Evolutionary conservation across 2,797 vertebrate species (phyloP), one percentile per base, ranked within the genome.

Genomic region (Urocyon cinereoargenteus): DNA sequence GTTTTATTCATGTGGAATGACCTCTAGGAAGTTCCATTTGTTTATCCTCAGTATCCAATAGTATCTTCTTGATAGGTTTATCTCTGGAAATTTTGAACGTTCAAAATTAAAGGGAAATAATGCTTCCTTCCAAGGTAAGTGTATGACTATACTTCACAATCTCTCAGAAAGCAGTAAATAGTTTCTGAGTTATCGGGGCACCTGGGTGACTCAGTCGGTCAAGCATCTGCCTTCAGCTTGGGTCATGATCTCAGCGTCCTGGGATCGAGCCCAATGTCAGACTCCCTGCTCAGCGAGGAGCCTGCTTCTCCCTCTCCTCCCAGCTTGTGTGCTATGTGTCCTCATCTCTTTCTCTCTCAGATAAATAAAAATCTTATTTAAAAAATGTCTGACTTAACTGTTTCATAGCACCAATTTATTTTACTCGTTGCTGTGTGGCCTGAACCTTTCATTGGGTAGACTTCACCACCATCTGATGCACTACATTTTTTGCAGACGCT

Each of bases 21-120:
- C 98, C 62, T 99, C 98, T 5, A 99, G 99, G 98, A 99, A 99
- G 57, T 96, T 97, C 99, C 99, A 99, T 99, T 99, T 26, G 99
- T 79, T 34, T 98, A 96, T 99, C 99, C 95, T 99, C 99, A 21
- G 98, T 98, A 98, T 99, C 99, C n/a, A 99, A 98, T 77, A 99
- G 99, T 89, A 99, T 96, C 98, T 99, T 99, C 93, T 99, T 99
- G 97, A 99, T 98, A 34, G 99, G 99, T 94, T 99, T 99, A 98
- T 99, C 99, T 99, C 99, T 99, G 6, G 99, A 99, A 98, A 99
- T 98, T 99, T 96, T 24, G 98, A 93, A 64, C 53, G 13, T 31
- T 92, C 15, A 75, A 95, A 91, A 91, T 70, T 72, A 55, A 95
- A 78, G 72, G 8, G 19, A 75, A 91, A 57, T 68, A 61, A 45